Conservation (phyloP, 92 coral and sea anemone species). For the Montipora capitata region DNA sequence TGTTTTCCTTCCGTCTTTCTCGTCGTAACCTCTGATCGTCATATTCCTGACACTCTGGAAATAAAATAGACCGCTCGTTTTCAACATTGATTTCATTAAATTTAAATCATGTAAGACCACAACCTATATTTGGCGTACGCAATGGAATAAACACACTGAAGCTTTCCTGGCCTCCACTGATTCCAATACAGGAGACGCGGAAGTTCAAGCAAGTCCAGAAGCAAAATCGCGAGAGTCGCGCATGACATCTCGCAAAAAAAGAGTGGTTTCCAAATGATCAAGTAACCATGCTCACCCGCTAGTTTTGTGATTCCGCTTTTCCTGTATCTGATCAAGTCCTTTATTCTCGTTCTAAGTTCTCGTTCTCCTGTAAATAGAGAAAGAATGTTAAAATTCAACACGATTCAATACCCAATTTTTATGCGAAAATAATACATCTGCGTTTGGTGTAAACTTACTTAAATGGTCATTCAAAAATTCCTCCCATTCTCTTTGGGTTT, state of each 20-base stretch:
- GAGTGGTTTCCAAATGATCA: neutral
- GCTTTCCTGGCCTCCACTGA: neutral
- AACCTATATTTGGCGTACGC: too few relatives aligned
- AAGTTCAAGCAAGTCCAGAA: too few relatives aligned
- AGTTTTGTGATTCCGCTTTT: slow-evolving; percentile 96
- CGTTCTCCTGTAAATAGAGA: slow-evolving; percentile 82
- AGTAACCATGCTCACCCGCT: slow-evolving; percentile 66
- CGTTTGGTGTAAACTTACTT: slow-evolving; percentile 57
- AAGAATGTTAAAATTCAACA: too few relatives aligned
- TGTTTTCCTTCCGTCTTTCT: slow-evolving; percentile 96
- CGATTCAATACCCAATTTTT: too few relatives aligned
- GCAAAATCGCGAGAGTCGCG: too few relatives aligned
- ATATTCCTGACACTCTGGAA: slow-evolving; percentile 93
- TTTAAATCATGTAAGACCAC: too few relatives aligned
- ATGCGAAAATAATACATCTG: too few relatives aligned
- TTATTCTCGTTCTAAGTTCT: slow-evolving; percentile 88
- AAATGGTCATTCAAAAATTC: slow-evolving; percentile 89
- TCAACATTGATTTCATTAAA: too few relatives aligned
- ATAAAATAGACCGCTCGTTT: neutral
- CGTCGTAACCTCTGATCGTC: slow-evolving; percentile 94
- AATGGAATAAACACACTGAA: too few relatives aligned
- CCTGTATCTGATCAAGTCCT: slow-evolving; percentile 90
- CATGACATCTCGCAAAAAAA: too few relatives aligned
- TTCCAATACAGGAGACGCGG: neutral
- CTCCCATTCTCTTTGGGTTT: slow-evolving; percentile 93